These are phyloP conservation scores for Brachionus calyciflorus DNA, from an alignment of 1,140 invertebrate species.

Conservation along the genomic window DNA sequence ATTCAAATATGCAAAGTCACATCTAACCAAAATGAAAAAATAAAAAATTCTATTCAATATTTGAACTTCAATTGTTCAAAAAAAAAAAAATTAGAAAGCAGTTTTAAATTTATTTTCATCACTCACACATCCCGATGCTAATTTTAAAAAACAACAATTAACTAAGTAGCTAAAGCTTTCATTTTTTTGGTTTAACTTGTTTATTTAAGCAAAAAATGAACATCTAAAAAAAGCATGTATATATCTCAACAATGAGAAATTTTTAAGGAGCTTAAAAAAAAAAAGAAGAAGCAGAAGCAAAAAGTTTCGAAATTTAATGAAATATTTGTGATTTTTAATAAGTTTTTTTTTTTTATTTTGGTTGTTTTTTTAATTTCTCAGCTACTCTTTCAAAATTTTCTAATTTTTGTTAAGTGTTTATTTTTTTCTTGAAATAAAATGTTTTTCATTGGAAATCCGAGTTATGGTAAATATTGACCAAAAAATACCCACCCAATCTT, in stretches of 20 bases:
- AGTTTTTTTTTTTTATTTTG: conserved; percentile 15
- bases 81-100: no score
- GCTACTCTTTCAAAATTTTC: background rate
- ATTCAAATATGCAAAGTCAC: no score
- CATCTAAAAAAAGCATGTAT: conserved; percentile 46
- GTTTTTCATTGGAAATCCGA: conserved; percentile 36
- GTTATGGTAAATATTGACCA: background rate
- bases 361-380: background rate
- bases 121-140: no score
- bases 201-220: no score
- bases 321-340: conserved; percentile 23
- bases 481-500: background rate
- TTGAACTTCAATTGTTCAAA: no score
- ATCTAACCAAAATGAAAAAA: no score
- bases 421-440: background rate
- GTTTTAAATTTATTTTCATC: no score
- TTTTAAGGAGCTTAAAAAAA: no score
- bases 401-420: conserved; percentile 41
- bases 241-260: conserved; percentile 14
- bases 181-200: no score
- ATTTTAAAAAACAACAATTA: no score
- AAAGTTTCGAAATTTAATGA: conserved; percentile 20
- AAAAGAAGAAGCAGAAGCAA: background rate
- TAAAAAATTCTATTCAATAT: no score
- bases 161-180: no score